Evolutionary conservation across 2,888 invertebrate species (phyloP), one percentile per base, ranked within the genome.

Genomic region (Mythimna vitellina): DNA sequence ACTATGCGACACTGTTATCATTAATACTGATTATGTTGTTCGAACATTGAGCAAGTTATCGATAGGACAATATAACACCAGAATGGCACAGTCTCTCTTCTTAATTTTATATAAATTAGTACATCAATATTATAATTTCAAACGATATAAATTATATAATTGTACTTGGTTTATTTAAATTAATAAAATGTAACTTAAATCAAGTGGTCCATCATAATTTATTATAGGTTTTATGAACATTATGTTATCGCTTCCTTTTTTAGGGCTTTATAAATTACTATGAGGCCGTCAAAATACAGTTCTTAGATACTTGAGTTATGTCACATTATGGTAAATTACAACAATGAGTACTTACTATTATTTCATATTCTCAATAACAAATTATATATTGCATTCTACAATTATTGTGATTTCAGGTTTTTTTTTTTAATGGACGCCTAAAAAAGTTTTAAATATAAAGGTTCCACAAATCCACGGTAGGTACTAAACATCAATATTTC

Each of bases 21-120:
- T 70, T 82, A 83, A 80, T 85, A 83, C 85, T 88, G 86, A 83
- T 86, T 84, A 77, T 80, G 77, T 73, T 65, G 72, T 83, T 74
- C 60, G 61, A 82, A 74, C 72, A 76, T 88, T 89, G 88, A 89
- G 88, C 88, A 89, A 83, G 62, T 66, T 51, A 80, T 73, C 60
- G 65, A 80, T 56, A 70, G 3, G 70, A 70, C 63, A 64, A 79
- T 74, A 78, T 53, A 72, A 73, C 49, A 76, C 68, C 60, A 60
- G 73, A 80, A 78, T 85, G 82, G 75, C 78, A 85, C 81, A 64
- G 75, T 78, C 53, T 46, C 73, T 67, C 63, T 14, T 73, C 61
- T 71, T 72, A 81, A 76, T n/a, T 67, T 73, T 78, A 78, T 42
- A 66, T 65, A 65, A 38, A 22, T 32, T 77, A 67, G 64, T 76